These are phyloP conservation scores for Drepanosiphum platanoidis DNA, from an alignment of 2,888 invertebrate genomes.

Conservation along the genomic window DNA sequence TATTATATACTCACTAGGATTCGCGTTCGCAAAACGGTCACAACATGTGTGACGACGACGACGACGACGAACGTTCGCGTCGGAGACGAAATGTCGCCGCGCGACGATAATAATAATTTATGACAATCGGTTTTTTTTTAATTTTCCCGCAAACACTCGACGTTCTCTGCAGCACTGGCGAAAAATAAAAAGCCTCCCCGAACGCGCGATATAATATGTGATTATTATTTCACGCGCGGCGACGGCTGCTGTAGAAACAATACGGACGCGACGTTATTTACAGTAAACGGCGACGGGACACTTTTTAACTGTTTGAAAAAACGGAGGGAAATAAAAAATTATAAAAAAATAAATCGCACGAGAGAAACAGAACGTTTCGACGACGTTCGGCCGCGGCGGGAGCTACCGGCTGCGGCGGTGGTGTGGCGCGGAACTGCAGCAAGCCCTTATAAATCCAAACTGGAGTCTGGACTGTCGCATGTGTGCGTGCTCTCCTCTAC, in stretches of 20 bases:
- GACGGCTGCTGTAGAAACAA: too few species aligned
- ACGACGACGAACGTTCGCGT: neutral
- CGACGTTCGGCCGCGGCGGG: neutral
- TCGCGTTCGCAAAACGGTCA: too few species aligned
- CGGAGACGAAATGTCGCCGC: neutral
- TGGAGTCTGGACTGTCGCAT: constrained; percentile 62
- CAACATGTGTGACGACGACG: too few species aligned
- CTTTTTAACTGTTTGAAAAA: too few species aligned
- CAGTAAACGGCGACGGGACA: neutral
- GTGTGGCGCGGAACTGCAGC: constrained; percentile 29
- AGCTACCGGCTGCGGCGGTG: constrained; percentile 13
- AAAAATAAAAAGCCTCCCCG: too few species aligned
- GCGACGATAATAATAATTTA: neutral
- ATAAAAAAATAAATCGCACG: neutral
- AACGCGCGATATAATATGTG: too few species aligned
- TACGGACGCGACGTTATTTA: neutral
- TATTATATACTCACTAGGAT: too few species aligned
- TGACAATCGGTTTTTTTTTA: too few species aligned
- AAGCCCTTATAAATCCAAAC: constrained; percentile 60
- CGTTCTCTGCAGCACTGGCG: too few species aligned
- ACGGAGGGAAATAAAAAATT: neutral
- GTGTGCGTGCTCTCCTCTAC: constrained; percentile 57
- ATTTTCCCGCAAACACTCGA: too few species aligned
- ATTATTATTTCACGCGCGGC: too few species aligned
- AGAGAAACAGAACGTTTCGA: too few species aligned